Evolutionary conservation across 1,140 invertebrate species (phyloP), one percentile per base, ranked within the genome.

Genomic region (Drosophila kurseongensis): DNA sequence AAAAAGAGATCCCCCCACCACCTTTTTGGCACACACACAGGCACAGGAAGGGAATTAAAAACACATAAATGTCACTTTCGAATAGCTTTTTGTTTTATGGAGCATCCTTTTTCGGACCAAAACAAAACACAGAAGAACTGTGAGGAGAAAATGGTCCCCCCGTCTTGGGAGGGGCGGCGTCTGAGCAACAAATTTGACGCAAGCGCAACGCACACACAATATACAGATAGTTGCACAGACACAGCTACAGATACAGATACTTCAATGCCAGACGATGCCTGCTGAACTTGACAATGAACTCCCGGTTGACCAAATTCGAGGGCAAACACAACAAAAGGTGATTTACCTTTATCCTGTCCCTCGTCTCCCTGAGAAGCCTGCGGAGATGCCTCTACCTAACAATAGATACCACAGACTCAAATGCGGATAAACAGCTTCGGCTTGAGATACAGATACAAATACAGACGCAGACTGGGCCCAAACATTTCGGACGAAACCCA

Each of bases 11-110:
- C 42, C 56, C 51, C 59, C 59, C 36, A 12, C n/a, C 27, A 5
- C 50, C 55, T 29, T 18, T 27, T 14, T 32, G 14, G 13, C 36
- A 57, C 16, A 18, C 16, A 47, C 60, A 42, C 52, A 75, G 38
- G 52, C 41, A 65, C 51, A 57, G 41, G n/a, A 48, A 86, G 78
- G 76, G 83, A 83, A 88, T 88, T 89, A 88, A 88, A 88, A 88
- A 83, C 84, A 88, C 79, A 88, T 88, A 88, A 88, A 88, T 88
- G 79, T 88, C 83, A 83, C 84, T 83, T 89, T 89, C 67, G 76
- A 74, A 89, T 74, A 83, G 72, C 84, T 71, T 88, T 88, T 88
- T 89, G 79, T 88, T 88, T 88, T 88, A 88, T 88, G 84, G 84
- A 83, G 82, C 79, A 77, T 86, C 83, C 78, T 78, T 82, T 78